Percentiles rank a stretch among this genome's conserved stretches.
Evolutionary conservation across 2,888 invertebrate genomes (phyloP).

Genomic region (Leucophenga montana): DNA sequence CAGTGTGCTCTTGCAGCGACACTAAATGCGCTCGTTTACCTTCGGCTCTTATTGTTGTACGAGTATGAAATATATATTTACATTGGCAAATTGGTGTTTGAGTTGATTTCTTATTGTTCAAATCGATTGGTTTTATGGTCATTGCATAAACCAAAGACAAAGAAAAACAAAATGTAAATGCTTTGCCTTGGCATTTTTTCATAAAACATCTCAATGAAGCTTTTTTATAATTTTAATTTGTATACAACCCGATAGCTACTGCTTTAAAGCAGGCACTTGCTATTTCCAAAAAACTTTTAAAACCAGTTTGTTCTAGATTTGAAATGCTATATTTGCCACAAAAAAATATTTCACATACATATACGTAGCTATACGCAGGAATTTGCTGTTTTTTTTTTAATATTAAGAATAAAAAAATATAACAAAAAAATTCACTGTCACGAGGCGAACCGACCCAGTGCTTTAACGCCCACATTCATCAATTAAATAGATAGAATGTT

Average conservation of each 20-base stretch:
- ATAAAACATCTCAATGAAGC: constrained; percentile 2
- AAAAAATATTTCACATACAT: not conserved
- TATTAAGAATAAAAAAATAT: not conserved
- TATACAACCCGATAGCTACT: not conserved
- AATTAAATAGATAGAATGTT: not conserved
- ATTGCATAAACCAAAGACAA: not conserved
- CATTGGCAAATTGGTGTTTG: not conserved
- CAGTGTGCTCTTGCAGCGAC: no score
- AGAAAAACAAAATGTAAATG: constrained; percentile 2
- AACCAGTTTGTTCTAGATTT: constrained; percentile 17
- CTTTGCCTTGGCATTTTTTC: constrained; percentile 5
- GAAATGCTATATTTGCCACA: not conserved
- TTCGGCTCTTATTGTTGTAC: not conserved
- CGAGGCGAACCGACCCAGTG: not conserved
- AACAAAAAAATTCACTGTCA: constrained; percentile 7
- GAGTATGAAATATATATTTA: constrained; percentile 2
- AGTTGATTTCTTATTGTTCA: not conserved
- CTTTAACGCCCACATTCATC: not conserved
- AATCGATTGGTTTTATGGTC: constrained; percentile 1
- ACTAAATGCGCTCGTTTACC: not conserved
- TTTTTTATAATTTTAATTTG: not conserved
- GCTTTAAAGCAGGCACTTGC: not conserved
- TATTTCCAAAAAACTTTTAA: no score
- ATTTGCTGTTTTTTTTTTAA: constrained; percentile 1
- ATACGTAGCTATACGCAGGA: not conserved